Conservation (phyloP, 2,888 invertebrate species). For the Noctua pronuba region DNA sequence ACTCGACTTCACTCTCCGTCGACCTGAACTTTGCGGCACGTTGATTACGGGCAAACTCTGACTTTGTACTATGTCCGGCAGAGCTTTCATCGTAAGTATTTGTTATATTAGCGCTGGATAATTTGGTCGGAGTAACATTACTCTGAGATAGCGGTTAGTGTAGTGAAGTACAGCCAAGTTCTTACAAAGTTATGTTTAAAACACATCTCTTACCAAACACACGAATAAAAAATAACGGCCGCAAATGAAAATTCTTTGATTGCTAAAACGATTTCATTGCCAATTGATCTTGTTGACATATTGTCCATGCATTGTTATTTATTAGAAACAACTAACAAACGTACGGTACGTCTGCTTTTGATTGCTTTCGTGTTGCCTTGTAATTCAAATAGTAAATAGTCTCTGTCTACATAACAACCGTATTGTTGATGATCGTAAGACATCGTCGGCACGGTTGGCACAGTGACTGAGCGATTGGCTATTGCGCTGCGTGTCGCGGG, state of each 20-base stretch:
- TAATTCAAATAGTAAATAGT: constrained; percentile 27
- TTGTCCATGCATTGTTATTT: constrained; percentile 30
- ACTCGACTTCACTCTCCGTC: constrained; percentile 6
- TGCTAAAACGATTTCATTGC: constrained; percentile 30
- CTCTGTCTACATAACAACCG: background rate
- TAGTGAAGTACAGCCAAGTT: background rate
- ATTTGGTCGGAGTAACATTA: background rate
- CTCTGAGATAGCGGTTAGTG: background rate
- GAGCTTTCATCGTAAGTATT: background rate
- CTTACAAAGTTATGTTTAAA: background rate
- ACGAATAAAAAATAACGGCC: constrained; percentile 18
- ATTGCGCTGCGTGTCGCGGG: too few species aligned
- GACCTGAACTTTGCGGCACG: constrained; percentile 26
- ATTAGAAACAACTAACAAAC: background rate
- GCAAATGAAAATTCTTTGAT: constrained; percentile 37
- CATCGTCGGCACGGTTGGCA: background rate
- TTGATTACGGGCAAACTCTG: constrained; percentile 20
- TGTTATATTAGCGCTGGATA: background rate
- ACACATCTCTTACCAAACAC: background rate
- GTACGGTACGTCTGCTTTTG: background rate
- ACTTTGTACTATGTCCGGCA: background rate
- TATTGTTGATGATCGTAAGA: constrained; percentile 9
- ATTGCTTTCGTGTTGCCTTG: constrained; percentile 18
- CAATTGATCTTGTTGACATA: constrained; percentile 29
- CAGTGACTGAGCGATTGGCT: too few species aligned